Evolutionary conservation across 2,113 vertebrate species (phyloP).

Genomic region (Ictalurus furcatus): DNA sequence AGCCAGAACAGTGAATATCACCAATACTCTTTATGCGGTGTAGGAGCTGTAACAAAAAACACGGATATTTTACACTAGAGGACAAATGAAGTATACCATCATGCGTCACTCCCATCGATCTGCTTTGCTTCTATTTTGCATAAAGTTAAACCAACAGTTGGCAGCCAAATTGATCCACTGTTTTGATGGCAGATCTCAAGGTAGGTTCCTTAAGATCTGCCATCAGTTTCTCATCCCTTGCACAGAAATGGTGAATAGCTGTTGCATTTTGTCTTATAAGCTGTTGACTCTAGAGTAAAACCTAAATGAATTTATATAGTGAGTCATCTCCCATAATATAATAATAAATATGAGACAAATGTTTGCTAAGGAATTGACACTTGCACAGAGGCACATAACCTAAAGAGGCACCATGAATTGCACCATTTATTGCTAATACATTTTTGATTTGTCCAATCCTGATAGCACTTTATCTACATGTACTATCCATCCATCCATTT

Average conservation of each 20-base stretch:
- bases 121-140: background rate
- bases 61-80: background rate
- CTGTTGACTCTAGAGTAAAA: background rate
- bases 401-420: background rate
- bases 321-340: background rate
- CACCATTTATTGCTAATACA: background rate
- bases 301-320: background rate
- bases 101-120: background rate
- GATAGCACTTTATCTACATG: slow-evolving; percentile 6
- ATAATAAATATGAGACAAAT: background rate
- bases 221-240: background rate
- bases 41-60: background rate
- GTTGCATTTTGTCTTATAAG: background rate
- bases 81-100: background rate
- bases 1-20: background rate
- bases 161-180: background rate
- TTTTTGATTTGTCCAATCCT: background rate
- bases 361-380: background rate
- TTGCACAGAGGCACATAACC: background rate
- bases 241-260: too few relatives aligned
- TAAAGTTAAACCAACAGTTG: background rate
- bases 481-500: background rate
- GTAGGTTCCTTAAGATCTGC: background rate
- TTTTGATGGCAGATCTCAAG: background rate
- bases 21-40: background rate